Base-by-base conservation (phyloP, 2,888 invertebrate species). In the Spatulosminthurus flaviceps region DNA sequence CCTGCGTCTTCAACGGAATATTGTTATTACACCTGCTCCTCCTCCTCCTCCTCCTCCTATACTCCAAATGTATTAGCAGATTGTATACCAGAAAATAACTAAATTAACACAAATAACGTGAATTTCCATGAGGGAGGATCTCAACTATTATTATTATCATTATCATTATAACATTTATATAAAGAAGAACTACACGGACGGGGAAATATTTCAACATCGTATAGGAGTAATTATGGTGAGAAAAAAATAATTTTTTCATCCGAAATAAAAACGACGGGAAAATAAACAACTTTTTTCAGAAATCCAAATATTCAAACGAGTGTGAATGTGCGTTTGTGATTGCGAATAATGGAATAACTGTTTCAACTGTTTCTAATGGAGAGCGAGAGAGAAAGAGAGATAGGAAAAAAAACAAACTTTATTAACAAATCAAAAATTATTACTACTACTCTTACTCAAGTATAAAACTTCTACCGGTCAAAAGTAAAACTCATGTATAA, bases 1-100 rank as follows among this genome's bases (percentile, higher is more conserved):
- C 79, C 75, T 75, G 75, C 66, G 41, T 75, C 51, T 51, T n/a
- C n/a, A n/a, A 41, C 73, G 28, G 60, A 51, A 51, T 73, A 73
- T 24, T 70, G 34, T 22, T 70, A 70, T 29, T 41, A 70, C 51
- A 66, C 64, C 66, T 72, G 72, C 41, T 72, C 64, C 66, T 71
- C 71, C n/a, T n/a, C n/a, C n/a, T n/a, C n/a, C n/a, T n/a, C n/a
- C n/a, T n/a, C n/a, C n/a, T n/a, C n/a, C n/a, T n/a, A n/a, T n/a
- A n/a, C n/a, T n/a, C n/a, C n/a, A n/a, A n/a, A n/a, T n/a, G n/a
- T n/a, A n/a, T n/a, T n/a, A n/a, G n/a, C n/a, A n/a, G n/a, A n/a
- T n/a, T n/a, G n/a, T n/a, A n/a, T n/a, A 66, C 7, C 21, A 64
- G 22, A n/a, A 21, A 21, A 22, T 26, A 16, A 26, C 67, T 67